Evolutionary conservation across 2,888 invertebrate genomes (phyloP), one percentile per base, ranked within the genome.

Genomic region (Octonoba sinensis): DNA sequence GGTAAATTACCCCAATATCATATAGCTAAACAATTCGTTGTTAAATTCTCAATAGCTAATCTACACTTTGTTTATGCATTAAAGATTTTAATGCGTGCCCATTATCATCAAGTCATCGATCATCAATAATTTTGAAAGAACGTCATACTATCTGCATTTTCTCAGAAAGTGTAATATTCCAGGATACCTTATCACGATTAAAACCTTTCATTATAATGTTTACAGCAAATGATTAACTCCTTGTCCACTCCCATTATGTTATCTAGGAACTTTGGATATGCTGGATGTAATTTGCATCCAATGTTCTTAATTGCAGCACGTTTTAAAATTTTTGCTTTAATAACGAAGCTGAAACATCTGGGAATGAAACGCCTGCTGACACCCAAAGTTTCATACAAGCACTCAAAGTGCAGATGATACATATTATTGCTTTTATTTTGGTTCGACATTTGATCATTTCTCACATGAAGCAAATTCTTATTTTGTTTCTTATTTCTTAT

Each of bases 171-270:
- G 67, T 60, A 75, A 75, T 60, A 67, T 75, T 67, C 36, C 60
- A 67, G 27, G 67, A 60, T 51, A 67, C 75, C 64, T 75, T 69
- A 76, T 69, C 69, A 69, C 62, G 46, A 67, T 51, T 22, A 51
- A 24, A 67, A 60, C 75, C 69, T 62, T 70, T 69, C 76, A 76
- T 69, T 76, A 76, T 76, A 51, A 76, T 76, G 69, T 67, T 76
- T 76, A 76, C 69, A 69, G 62, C 76, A 76, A 76, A 76, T 76
- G 76, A 76, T 76, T 69, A 76, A 62, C 76, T 69, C 69, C 36
- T 18, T 12, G 27, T 57, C 27, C 59, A 60, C 51, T 59, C 69
- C 46, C 62, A 62, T 62, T 67, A 76, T 62, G 76, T 69, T 76
- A 76, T 76, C 76, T 54, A 62, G 59, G 74, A 74, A 74, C 65